A percentile compares a stretch with the other conserved stretches of the same genome.
phyloP scores from a whole-genome alignment of 2,888 invertebrate species.

The Pimpla rufipes region DNA sequence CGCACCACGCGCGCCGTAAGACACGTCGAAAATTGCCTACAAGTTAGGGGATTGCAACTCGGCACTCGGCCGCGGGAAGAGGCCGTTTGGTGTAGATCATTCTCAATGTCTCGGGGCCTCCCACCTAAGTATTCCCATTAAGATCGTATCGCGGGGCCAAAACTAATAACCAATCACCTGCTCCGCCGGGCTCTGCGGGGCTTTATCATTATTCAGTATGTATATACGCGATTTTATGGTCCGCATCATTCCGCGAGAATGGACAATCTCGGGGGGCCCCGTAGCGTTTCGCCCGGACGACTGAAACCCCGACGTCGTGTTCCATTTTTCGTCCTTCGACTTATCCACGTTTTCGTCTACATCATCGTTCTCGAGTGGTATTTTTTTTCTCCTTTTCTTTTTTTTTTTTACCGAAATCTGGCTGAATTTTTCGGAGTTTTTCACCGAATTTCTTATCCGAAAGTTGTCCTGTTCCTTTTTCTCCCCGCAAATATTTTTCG shows the following conservation, averaged over 20 bases:
- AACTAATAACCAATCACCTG: slow-evolving; percentile 84
- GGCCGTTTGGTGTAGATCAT: slow-evolving; percentile 78
- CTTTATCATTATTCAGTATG: slow-evolving; percentile 82
- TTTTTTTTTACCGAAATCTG: too few relatives aligned
- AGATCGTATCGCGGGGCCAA: slow-evolving; percentile 82
- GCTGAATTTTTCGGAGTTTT: too few relatives aligned
- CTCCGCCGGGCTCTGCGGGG: slow-evolving; percentile 75
- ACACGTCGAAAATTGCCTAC: neutral
- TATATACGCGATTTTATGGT: slow-evolving; percentile 40
- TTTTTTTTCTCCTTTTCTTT: too few relatives aligned
- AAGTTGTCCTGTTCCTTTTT: too few relatives aligned
- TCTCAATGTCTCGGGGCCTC: slow-evolving; percentile 82
- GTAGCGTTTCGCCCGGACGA: slow-evolving; percentile 42
- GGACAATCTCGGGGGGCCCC: slow-evolving; percentile 30
- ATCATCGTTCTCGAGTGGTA: too few relatives aligned
- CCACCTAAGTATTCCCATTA: slow-evolving; percentile 84
- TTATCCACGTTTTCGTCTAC: too few relatives aligned
- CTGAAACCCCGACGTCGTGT: too few relatives aligned
- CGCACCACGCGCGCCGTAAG: neutral
- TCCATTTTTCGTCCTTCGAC: too few relatives aligned
- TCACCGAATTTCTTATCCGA: too few relatives aligned
- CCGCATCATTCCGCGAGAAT: slow-evolving; percentile 39
- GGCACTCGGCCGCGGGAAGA: slow-evolving; percentile 60
- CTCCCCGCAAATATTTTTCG: too few relatives aligned
- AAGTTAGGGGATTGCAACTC: slow-evolving; percentile 26